Evolutionary conservation across 2,113 vertebrate genomes (phyloP), one percentile per base, ranked within the genome.

Genomic region (Hippocampus zosterae): DNA sequence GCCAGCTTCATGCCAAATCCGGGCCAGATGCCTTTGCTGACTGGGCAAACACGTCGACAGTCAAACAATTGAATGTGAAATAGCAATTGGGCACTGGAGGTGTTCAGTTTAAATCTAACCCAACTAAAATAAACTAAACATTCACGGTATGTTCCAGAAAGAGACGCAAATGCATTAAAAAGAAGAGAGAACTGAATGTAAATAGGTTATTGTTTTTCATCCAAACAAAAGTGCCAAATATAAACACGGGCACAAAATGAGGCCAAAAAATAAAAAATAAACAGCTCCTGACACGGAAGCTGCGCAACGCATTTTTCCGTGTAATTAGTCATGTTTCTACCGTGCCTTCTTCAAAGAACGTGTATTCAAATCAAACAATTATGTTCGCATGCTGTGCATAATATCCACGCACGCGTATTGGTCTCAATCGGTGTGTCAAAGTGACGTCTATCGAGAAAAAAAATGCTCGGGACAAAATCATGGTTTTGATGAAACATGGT

Each of bases 361-460:
- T 86, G 85, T 88, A 88, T 78, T 82, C 83, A 89, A 89, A 88
- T 84, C 85, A 88, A 89, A 91, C 90, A 79, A 85, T 79, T 69
- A 72, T 88, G 87, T 90, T 86, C 84, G 83, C 82, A 87, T 85
- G 88, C 87, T 81, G 80, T 84, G 75, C 67, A 70, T 80, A 78
- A 87, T 88, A 87, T 88, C 86, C 75, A 57, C 76, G 73, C 67
- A 75, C 80, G 87, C 83, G 85, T 84, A 81, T 83, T 66, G 29
- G 74, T 87, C 87, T 85, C 80, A 81, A 84, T 89, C 72, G 76
- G 46, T 57, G 84, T 85, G 89, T 91, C 90, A 91, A 91, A 91
- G 86, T 80, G 84, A 77, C 74, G 78, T 87, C 88, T 87, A 89
- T 77, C 72, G 72, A 89, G 85, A 88, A 3, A 88, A 88, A 88